Conservation (phyloP, 2,888 invertebrate species). For the Boloria selene region DNA sequence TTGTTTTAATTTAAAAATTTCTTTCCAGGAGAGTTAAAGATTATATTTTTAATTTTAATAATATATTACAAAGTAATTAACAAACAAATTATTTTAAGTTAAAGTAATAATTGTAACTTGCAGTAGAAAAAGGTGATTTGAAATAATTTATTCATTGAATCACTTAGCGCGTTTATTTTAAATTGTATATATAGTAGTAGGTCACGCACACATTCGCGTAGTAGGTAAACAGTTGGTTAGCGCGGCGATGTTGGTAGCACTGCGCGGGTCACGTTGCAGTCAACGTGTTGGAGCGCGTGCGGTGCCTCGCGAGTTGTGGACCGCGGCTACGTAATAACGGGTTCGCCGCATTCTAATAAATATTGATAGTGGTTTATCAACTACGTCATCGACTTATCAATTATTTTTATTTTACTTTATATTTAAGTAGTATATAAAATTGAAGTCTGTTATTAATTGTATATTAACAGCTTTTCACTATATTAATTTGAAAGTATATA, state of each 20-base stretch:
- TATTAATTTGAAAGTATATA: too few relatives aligned
- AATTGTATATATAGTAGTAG: conserved; percentile 32
- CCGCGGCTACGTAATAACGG: conserved; percentile 44
- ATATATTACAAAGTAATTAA: neutral
- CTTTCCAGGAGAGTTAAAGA: too few relatives aligned
- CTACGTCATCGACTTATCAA: conserved; percentile 16
- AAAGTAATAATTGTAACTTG: neutral
- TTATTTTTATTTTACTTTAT: conserved; percentile 3
- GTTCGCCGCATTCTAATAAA: conserved; percentile 31
- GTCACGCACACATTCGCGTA: conserved; percentile 49
- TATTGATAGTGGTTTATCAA: conserved; percentile 42
- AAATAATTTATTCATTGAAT: neutral
- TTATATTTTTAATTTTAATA: too few relatives aligned
- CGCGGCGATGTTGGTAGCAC: conserved; percentile 59
- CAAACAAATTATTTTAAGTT: neutral
- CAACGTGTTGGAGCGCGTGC: conserved; percentile 72
- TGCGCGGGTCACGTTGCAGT: conserved; percentile 72
- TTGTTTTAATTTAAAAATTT: neutral
- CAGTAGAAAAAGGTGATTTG: neutral
- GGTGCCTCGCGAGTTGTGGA: conserved; percentile 48
- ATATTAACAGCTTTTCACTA: too few relatives aligned
- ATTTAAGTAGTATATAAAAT: too few relatives aligned
- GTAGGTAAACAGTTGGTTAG: conserved; percentile 59
- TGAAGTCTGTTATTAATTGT: too few relatives aligned
- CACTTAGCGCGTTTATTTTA: conserved; percentile 35